Evolutionary conservation across 1,140 invertebrate genomes (phyloP).

Genomic region (Halesus radiatus): DNA sequence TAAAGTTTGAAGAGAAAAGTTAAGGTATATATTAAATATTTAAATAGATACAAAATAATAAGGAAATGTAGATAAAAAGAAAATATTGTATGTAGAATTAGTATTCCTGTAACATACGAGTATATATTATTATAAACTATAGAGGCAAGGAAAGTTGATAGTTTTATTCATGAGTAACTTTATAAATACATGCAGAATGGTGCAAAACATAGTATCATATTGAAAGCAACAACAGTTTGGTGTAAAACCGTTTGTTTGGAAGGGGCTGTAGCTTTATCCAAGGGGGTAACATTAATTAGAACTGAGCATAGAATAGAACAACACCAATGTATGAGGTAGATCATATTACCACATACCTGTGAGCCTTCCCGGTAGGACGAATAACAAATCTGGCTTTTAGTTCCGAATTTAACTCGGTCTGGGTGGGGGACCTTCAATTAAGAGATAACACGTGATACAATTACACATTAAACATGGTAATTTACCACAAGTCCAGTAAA

Average conservation of each 20-base stretch:
- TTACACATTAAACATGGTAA: slow-evolving; percentile 48
- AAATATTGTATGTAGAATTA: not conserved
- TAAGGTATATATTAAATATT: not conserved
- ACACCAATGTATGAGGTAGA: slow-evolving; percentile 68
- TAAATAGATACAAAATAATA: not conserved
- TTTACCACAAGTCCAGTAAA: not conserved
- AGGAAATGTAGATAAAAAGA: not conserved
- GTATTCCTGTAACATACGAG: not conserved
- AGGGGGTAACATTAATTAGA: slow-evolving; percentile 56
- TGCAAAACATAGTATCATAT: slow-evolving; percentile 49
- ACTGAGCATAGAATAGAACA: slow-evolving; percentile 62
- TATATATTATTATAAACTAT: not conserved
- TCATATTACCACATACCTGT: slow-evolving; percentile 67
- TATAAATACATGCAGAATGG: slow-evolving; percentile 54
- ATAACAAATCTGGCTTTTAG: slow-evolving; percentile 66
- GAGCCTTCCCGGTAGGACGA: slow-evolving; percentile 70
- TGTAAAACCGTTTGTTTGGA: not conserved
- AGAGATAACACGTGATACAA: slow-evolving; percentile 65
- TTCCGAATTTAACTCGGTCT: slow-evolving; percentile 71
- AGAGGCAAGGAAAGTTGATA: slow-evolving; percentile 9
- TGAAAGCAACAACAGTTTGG: slow-evolving; percentile 22
- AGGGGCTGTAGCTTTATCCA: not conserved
- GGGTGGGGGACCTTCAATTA: slow-evolving; percentile 71
- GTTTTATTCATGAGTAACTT: not conserved
- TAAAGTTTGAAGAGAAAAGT: not conserved